phyloP scores from a whole-genome alignment of 2,888 invertebrate species.

The Apamea sordens region DNA sequence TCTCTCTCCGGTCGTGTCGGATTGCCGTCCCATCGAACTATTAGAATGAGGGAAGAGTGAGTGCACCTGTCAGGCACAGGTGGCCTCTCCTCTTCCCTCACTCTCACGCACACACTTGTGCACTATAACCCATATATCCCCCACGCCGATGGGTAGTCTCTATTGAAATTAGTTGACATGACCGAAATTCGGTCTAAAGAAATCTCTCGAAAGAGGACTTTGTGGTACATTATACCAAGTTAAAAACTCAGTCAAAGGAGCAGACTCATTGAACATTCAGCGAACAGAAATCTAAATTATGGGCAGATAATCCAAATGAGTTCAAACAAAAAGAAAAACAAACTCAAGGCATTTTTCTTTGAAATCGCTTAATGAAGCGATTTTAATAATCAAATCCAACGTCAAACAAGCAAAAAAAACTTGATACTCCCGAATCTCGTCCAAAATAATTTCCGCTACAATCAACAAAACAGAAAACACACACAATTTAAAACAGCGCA shows the following conservation, averaged over 20 bases:
- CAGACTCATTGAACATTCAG: neutral
- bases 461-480: conserved; percentile 50
- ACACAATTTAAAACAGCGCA: conserved; percentile 47
- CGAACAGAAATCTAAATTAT: neutral
- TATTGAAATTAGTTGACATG: no score
- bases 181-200: no score
- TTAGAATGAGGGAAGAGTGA: no score
- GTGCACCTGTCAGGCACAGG: no score
- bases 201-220: no score
- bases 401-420: neutral
- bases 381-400: neutral
- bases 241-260: neutral
- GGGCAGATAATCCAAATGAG: neutral
- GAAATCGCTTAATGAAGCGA: neutral
- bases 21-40: no score
- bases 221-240: neutral
- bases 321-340: no score
- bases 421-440: neutral
- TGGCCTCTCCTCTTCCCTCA: no score
- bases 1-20: no score
- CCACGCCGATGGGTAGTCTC: no score
- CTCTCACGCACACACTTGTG: no score
- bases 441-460: conserved; percentile 36
- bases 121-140: no score
- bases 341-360: neutral